Evolutionary conservation across 2,888 invertebrate genomes (phyloP).

Genomic region (Eudasyphora cyanicolor): DNA sequence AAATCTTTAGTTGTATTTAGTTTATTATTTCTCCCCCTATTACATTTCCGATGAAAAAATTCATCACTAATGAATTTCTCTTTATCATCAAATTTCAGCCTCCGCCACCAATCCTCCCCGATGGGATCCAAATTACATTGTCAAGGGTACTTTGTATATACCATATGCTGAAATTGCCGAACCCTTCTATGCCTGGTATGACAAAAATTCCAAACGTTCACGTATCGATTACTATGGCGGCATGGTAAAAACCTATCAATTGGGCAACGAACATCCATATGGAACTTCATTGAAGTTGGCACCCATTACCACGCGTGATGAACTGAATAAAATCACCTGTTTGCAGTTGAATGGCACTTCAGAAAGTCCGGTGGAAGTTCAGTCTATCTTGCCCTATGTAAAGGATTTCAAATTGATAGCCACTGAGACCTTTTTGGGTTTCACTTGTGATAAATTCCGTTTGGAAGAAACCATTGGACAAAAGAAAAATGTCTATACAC

Average conservation of each 20-base stretch:
- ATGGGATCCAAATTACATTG: constrained; percentile 88
- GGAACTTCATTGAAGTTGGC: constrained; percentile 91
- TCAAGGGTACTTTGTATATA: constrained; percentile 89
- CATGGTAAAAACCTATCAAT: constrained; percentile 95
- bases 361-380: constrained; percentile 83
- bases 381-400: constrained; percentile 91
- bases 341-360: constrained; percentile 90
- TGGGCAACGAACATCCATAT: constrained; percentile 83
- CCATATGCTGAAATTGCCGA: constrained; percentile 97
- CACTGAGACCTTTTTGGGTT: constrained; percentile 86
- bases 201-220: constrained; percentile 87
- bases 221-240: constrained; percentile 97
- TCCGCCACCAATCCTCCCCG: constrained; percentile 81
- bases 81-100: constrained; percentile 63
- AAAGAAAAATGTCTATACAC: constrained; percentile 92
- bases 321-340: constrained; percentile 88
- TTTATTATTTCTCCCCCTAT: too few relatives aligned
- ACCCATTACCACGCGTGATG: constrained; percentile 88
- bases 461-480: constrained; percentile 85
- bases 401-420: constrained; percentile 86
- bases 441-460: constrained; percentile 89
- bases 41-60: too few relatives aligned
- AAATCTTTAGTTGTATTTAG: too few relatives aligned
- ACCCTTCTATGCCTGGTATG: constrained; percentile 94
- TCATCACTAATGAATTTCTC: too few relatives aligned